Conservation (phyloP, 2,888 invertebrate species). For the Agrenia bidenticulata region DNA sequence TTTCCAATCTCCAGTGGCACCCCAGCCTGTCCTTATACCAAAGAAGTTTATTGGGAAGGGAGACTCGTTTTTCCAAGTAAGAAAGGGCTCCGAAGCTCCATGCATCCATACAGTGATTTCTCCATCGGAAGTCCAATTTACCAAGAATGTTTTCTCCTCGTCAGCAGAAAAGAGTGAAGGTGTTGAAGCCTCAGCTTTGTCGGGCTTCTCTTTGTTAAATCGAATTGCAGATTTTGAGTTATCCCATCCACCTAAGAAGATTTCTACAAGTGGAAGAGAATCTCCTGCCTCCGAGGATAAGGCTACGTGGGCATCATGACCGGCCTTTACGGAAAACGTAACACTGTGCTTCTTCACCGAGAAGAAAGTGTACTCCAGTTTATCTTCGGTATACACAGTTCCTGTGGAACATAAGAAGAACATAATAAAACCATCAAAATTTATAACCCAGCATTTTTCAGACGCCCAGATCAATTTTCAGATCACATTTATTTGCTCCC, state of each 20-base stretch:
- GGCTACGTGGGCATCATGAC: conserved; percentile 67
- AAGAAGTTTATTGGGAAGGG: conserved; percentile 65
- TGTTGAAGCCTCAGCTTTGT: conserved; percentile 65
- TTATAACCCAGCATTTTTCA: too few species aligned
- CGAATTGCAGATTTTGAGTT: conserved; percentile 68
- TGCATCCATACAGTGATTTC: conserved; percentile 58
- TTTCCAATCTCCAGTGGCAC: conserved; percentile 67
- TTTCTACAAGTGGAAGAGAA: conserved; percentile 67
- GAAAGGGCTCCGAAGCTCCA: conserved; percentile 58
- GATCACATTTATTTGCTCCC: too few species aligned
- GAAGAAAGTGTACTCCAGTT: conserved; percentile 64
- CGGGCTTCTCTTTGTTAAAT: conserved; percentile 65
- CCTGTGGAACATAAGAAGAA: too few species aligned
- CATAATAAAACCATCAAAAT: too few species aligned
- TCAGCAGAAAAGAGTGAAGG: conserved; percentile 63
- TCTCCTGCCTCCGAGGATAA: conserved; percentile 60
- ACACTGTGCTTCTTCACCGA: conserved; percentile 62
- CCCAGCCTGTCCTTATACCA: conserved; percentile 67
- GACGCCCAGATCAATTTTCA: too few species aligned
- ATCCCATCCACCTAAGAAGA: conserved; percentile 70
- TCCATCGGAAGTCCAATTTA: conserved; percentile 56
- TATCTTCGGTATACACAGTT: conserved; percentile 60
- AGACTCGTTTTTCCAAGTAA: conserved; percentile 65
- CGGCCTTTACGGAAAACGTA: conserved; percentile 64
- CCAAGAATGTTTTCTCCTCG: conserved; percentile 55